Conservation (phyloP, 2,113 vertebrate genomes). For the Glaucidium brasilianum region DNA sequence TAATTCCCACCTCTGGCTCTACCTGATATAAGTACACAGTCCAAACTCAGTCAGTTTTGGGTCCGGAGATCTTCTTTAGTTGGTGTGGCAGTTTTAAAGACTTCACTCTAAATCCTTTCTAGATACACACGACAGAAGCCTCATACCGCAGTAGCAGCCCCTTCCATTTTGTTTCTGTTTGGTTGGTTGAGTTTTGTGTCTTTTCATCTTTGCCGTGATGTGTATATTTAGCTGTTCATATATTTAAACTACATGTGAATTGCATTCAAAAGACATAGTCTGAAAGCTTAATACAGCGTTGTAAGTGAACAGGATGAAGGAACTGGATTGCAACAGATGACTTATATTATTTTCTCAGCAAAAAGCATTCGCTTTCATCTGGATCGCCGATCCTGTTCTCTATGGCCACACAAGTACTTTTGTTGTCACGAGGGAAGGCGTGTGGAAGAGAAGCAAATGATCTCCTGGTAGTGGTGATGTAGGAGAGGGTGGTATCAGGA, state of each 20-base stretch:
- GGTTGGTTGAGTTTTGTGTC: neutral
- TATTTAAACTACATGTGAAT: neutral
- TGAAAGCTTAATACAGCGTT: neutral
- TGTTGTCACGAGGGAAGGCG: rapidly evolving
- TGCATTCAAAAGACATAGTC: rapidly evolving
- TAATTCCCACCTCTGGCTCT: neutral
- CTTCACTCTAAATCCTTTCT: neutral
- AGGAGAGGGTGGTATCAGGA: neutral
- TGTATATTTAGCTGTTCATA: neutral
- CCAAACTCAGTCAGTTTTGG: neutral
- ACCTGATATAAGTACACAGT: neutral
- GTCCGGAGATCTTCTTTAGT: neutral
- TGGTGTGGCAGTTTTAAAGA: neutral
- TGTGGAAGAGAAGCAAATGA: neutral
- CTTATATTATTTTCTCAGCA: neutral
- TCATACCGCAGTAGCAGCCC: neutral
- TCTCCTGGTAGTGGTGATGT: neutral
- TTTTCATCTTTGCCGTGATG: neutral
- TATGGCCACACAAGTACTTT: rapidly evolving
- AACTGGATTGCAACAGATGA: neutral
- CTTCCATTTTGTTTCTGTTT: neutral
- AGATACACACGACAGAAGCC: rapidly evolving
- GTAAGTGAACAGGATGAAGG: neutral
- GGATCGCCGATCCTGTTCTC: neutral
- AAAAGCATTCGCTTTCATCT: neutral